A percentile compares a stretch with the other conserved stretches of the same genome.
These are phyloP conservation scores for Nudaria mundana DNA, from an alignment of 2,888 invertebrate species.

Conservation along the genomic window DNA sequence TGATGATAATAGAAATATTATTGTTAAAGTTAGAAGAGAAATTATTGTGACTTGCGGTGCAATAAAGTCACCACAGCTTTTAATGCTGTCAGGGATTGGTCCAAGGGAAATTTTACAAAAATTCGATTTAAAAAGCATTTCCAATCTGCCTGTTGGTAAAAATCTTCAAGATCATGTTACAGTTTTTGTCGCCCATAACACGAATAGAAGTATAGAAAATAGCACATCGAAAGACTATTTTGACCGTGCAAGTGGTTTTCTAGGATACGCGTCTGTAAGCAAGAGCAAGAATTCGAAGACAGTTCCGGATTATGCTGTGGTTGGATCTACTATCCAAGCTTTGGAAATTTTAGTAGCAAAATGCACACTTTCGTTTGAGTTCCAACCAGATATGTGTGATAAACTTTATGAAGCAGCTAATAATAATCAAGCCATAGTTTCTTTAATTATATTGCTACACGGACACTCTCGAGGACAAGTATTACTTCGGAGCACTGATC, in stretches of 20 bases:
- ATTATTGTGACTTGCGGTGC: conserved; percentile 59
- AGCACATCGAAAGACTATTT: conserved; percentile 32
- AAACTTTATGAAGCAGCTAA: conserved; percentile 15
- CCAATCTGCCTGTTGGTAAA: conserved; percentile 20
- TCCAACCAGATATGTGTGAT: conserved; percentile 17
- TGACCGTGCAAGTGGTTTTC: conserved; percentile 44
- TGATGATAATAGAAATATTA: conserved; percentile 12
- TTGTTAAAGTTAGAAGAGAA: conserved; percentile 28
- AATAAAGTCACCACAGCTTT: conserved; percentile 41
- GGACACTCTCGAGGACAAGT: conserved; percentile 39
- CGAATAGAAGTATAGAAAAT: conserved; percentile 13
- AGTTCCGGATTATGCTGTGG: conserved; percentile 37
- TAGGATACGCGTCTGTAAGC: conserved; percentile 33
- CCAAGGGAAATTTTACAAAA: conserved; percentile 39
- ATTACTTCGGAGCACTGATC: conserved; percentile 31
- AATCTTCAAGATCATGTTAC: conserved; percentile 20
- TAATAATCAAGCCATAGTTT: conserved; percentile 17
- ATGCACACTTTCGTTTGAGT: conserved; percentile 16
- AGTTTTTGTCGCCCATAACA: conserved; percentile 20
- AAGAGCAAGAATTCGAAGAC: conserved; percentile 13
- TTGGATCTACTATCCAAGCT: conserved; percentile 20
- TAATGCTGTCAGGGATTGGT: conserved; percentile 39
- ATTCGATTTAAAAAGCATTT: conserved; percentile 10
- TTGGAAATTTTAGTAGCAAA: conserved; percentile 14
- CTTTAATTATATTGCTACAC: conserved; percentile 26